phyloP scores from a whole-genome alignment of 2,113 vertebrate species.

The Hiodon tergisus region DNA sequence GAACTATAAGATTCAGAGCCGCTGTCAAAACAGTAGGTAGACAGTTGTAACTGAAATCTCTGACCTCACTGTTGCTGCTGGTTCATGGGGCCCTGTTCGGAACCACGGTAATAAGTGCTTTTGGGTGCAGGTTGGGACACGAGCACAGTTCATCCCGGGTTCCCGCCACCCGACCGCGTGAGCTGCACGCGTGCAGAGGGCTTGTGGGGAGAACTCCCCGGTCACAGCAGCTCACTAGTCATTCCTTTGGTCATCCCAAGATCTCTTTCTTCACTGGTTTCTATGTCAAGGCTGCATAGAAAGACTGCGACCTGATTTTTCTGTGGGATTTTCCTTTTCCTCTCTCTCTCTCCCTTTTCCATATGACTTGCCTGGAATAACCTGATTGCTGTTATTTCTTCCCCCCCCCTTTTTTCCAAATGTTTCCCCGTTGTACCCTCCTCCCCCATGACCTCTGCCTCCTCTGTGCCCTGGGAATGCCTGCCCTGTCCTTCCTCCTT shows the following conservation, averaged over 20 bases:
- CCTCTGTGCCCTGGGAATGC: conserved; percentile 43
- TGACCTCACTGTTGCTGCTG: conserved; percentile 39
- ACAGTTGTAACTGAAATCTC: conserved; percentile 22
- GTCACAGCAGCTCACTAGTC: conserved; percentile 48
- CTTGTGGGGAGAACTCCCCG: conserved; percentile 29
- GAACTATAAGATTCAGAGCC: background rate
- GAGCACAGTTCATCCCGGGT: background rate
- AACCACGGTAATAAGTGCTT: background rate
- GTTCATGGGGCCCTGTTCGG: background rate
- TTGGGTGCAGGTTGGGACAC: background rate
- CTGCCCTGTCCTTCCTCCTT: conserved; percentile 34
- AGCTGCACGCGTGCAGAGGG: background rate
- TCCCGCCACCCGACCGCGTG: background rate
- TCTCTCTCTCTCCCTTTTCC: conserved; percentile 22
- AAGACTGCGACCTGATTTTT: conserved; percentile 46
- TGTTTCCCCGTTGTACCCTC: conserved; percentile 59
- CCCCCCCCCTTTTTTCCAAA: conserved; percentile 45
- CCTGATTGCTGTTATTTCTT: conserved; percentile 72
- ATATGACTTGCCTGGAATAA: conserved; percentile 72
- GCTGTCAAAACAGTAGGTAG: background rate
- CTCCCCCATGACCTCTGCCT: conserved; percentile 44
- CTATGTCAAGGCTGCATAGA: conserved; percentile 69
- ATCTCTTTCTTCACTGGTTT: conserved; percentile 51
- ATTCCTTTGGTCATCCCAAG: conserved; percentile 53
- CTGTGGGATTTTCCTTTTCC: conserved; percentile 36